A percentile compares a stretch with the other conserved stretches of the same genome.
These are phyloP conservation scores for Julus scanicus DNA, from an alignment of 2,888 invertebrate species.

Conservation along the genomic window DNA sequence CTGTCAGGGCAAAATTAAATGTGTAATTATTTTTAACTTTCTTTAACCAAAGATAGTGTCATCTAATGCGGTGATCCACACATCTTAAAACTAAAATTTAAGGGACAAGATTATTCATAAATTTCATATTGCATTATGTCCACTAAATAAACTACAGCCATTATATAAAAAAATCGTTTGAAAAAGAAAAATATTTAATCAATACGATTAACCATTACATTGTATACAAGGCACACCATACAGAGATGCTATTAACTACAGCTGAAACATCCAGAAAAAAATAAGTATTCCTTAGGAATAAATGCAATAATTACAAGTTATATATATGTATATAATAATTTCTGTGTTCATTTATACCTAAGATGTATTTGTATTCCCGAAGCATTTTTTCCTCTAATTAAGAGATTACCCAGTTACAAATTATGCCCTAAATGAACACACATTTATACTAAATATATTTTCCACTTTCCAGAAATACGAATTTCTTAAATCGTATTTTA, in stretches of 20 bases:
- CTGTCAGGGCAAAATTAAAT: too few relatives aligned
- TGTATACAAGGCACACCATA: conserved; percentile 30
- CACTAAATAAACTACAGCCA: too few relatives aligned
- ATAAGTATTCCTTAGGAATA: conserved; percentile 54
- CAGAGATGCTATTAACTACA: not conserved
- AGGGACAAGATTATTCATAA: too few relatives aligned
- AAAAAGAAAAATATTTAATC: conserved; percentile 21
- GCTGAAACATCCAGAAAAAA: conserved; percentile 52
- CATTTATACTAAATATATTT: not conserved
- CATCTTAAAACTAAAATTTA: too few relatives aligned
- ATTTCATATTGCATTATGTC: too few relatives aligned
- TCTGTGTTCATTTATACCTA: not conserved
- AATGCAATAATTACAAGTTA: conserved; percentile 39
- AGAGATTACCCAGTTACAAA: not conserved
- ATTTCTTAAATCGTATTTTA: not conserved
- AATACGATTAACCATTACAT: not conserved
- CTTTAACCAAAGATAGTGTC: too few relatives aligned
- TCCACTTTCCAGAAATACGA: not conserved
- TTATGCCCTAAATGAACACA: not conserved
- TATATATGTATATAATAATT: conserved; percentile 1
- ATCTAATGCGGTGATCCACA: too few relatives aligned
- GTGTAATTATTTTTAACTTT: too few relatives aligned
- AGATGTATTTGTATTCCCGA: not conserved
- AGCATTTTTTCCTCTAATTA: not conserved
- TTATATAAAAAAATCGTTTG: not conserved